Percentiles rank a stretch among this genome's conserved stretches.
Evolutionary conservation across 2,113 vertebrate genomes (phyloP).

Genomic region (Hypanus sabinus): DNA sequence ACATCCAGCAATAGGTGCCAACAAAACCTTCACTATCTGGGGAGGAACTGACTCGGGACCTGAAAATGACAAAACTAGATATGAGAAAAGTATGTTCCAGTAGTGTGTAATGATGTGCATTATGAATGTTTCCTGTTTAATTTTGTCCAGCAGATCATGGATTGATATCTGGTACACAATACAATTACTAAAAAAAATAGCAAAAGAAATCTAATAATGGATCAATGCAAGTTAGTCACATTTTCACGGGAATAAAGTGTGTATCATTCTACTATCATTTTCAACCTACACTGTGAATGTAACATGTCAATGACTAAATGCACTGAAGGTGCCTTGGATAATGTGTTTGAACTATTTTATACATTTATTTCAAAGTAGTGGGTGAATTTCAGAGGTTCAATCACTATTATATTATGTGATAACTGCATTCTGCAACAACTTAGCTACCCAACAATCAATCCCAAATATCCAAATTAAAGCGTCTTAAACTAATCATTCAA

Average conservation of each 20-base stretch:
- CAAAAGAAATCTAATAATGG: neutral
- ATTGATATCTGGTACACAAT: neutral
- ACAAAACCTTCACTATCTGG: conserved; percentile 60
- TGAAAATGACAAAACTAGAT: conserved; percentile 46
- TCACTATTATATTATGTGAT: neutral
- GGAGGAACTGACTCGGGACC: conserved; percentile 69
- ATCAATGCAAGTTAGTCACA: neutral
- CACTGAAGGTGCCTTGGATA: neutral
- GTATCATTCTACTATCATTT: neutral
- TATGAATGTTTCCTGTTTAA: neutral
- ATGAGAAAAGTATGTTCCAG: neutral
- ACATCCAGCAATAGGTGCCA: conserved; percentile 64
- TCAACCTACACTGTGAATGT: neutral
- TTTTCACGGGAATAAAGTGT: neutral
- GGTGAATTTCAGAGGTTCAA: neutral
- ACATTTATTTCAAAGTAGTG: neutral
- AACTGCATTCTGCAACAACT: neutral
- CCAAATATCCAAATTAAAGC: neutral
- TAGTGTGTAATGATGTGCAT: neutral
- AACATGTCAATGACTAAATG: neutral
- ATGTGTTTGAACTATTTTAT: neutral
- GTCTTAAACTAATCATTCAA: neutral
- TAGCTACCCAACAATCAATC: neutral
- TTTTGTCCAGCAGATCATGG: neutral
- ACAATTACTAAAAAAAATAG: neutral